These are phyloP conservation scores for Xestia ashworthii DNA, from an alignment of 2,888 invertebrate genomes.

Conservation along the genomic window DNA sequence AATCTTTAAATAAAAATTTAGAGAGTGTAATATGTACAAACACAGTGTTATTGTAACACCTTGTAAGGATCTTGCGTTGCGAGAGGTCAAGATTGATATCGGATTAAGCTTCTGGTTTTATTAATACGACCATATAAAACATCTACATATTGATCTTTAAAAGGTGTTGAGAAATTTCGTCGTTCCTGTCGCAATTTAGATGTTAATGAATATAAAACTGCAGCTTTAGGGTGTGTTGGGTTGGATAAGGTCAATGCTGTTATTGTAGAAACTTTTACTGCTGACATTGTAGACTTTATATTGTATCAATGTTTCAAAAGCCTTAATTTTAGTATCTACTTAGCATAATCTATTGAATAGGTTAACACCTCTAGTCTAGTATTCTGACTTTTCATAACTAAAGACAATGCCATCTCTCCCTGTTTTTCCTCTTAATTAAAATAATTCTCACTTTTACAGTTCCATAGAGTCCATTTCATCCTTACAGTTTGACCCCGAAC, in stretches of 20 bases:
- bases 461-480: constrained; percentile 11
- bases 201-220: constrained; percentile 24
- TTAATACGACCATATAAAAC: constrained; percentile 43
- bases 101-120: constrained; percentile 54
- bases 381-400: not conserved
- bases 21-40: constrained; percentile 54
- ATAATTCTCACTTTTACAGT: constrained; percentile 3
- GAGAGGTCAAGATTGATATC: constrained; percentile 54
- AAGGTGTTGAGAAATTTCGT: constrained; percentile 46
- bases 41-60: constrained; percentile 51
- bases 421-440: constrained; percentile 1
- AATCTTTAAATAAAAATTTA: constrained; percentile 54
- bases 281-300: constrained; percentile 21
- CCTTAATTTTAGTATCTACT: constrained; percentile 1
- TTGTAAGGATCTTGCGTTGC: constrained; percentile 36
- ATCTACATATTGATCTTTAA: constrained; percentile 54
- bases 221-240: constrained; percentile 22
- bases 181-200: constrained; percentile 46
- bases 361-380: not conserved
- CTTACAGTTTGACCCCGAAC: constrained; percentile 50
- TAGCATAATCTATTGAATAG: constrained; percentile 2
- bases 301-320: constrained; percentile 22
- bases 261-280: constrained; percentile 4
- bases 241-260: constrained; percentile 22
- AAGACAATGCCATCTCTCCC: not conserved